A percentile compares a stretch with the other conserved stretches of the same genome.
Conservation (phyloP, 2,888 invertebrate species). For the Ptilodon capucinus region DNA sequence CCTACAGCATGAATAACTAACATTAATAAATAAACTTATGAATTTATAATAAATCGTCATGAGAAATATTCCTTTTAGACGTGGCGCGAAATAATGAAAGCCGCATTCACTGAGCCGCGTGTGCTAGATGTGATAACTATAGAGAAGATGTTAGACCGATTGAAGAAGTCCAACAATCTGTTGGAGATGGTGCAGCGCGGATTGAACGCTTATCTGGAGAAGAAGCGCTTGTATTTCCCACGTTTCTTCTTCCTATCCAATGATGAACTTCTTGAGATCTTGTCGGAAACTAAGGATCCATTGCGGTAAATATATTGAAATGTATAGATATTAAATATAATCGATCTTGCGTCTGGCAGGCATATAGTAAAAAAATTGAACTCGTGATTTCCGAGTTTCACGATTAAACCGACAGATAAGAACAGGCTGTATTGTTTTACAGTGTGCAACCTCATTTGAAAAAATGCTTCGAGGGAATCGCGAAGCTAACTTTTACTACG, state of each 20-base stretch:
- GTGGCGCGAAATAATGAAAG: slow-evolving; percentile 97
- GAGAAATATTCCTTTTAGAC: slow-evolving; percentile 78
- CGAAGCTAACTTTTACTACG: slow-evolving; percentile 91
- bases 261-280: slow-evolving; percentile 96
- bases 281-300: slow-evolving; percentile 98
- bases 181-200: slow-evolving; percentile 96
- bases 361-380: too few species aligned
- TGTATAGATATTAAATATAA: neutral
- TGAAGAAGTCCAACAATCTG: slow-evolving; percentile 93
- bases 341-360: too few species aligned
- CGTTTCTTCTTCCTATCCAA: slow-evolving; percentile 98
- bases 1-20: neutral
- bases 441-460: slow-evolving; percentile 97
- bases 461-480: slow-evolving; percentile 98
- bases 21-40: neutral
- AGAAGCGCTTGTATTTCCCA: slow-evolving; percentile 96
- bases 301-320: slow-evolving; percentile 83
- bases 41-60: neutral
- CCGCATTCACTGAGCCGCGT: slow-evolving; percentile 87
- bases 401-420: neutral
- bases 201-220: slow-evolving; percentile 95
- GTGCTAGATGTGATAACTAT: slow-evolving; percentile 94
- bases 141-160: slow-evolving; percentile 95
- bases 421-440: neutral
- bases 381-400: too few species aligned